Conservation (phyloP, 2,888 invertebrate genomes). For the Nomada lathburiana region DNA sequence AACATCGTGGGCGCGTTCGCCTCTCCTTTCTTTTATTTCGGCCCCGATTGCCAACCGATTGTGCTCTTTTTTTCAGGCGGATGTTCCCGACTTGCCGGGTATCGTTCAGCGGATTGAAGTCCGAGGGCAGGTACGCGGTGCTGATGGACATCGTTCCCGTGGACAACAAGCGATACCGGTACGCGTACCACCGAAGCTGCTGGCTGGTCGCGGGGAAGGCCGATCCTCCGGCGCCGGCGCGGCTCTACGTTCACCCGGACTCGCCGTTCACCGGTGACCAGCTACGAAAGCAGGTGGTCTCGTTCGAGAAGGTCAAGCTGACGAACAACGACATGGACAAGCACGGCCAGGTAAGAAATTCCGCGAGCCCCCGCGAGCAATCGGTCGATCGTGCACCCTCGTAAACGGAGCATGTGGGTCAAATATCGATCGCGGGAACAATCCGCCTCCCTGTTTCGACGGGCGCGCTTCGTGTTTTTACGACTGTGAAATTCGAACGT, state of each 20-base stretch:
- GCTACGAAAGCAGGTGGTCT: conserved; percentile 91
- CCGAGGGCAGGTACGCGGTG: conserved; percentile 89
- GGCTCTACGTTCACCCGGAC: conserved; percentile 92
- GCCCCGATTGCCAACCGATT: background rate
- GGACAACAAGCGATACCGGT: conserved; percentile 91
- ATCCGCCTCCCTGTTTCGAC: conserved; percentile 34
- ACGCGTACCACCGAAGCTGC: conserved; percentile 93
- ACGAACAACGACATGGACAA: conserved; percentile 94
- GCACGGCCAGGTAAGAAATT: conserved; percentile 88
- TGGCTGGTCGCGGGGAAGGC: conserved; percentile 94
- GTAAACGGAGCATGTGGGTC: conserved; percentile 45
- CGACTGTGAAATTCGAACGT: conserved; percentile 31
- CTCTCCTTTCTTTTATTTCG: too few species aligned
- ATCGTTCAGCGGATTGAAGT: conserved; percentile 89
- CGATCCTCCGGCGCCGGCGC: conserved; percentile 90
- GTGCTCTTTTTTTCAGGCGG: conserved; percentile 86
- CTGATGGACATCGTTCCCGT: conserved; percentile 93
- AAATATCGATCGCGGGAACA: conserved; percentile 50
- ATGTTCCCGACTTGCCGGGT: conserved; percentile 93
- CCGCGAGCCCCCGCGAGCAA: background rate
- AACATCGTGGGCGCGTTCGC: background rate
- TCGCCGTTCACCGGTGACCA: conserved; percentile 93
- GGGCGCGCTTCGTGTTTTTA: conserved; percentile 12
- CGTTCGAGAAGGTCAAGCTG: conserved; percentile 93
- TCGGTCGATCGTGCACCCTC: conserved; percentile 36